Conservation (phyloP, 2,797 vertebrate genomes). For the Apogon talboti region DNA sequence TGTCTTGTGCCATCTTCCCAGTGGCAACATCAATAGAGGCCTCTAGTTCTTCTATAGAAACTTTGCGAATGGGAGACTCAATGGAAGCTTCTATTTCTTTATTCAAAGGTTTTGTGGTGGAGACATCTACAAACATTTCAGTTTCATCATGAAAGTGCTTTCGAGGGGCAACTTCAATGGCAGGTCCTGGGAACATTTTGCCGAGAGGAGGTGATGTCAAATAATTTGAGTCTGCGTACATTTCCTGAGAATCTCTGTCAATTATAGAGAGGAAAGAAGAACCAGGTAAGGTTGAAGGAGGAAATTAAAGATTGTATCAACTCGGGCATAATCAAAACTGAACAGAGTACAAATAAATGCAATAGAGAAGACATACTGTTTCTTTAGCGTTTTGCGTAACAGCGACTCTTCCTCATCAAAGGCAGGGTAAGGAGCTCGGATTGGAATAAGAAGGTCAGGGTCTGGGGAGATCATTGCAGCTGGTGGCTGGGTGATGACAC, state of each 20-base stretch:
- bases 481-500: conserved; percentile 82
- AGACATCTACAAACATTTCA: conserved; percentile 63
- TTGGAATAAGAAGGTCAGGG: conserved; percentile 94
- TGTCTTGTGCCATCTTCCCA: conserved; percentile 65
- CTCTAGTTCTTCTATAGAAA: conserved; percentile 85
- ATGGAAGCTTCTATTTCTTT: conserved; percentile 65
- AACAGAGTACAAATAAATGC: background rate
- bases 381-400: conserved; percentile 89
- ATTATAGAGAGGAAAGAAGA: conserved; percentile 31
- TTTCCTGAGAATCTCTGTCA: conserved; percentile 90
- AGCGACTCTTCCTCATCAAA: conserved; percentile 90
- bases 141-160: conserved; percentile 70
- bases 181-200: conserved; percentile 84
- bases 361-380: conserved; percentile 85
- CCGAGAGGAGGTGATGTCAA: conserved; percentile 82
- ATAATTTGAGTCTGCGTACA: conserved; percentile 89
- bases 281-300: background rate
- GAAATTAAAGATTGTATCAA: conserved; percentile 7
- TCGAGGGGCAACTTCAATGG: conserved; percentile 69
- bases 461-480: conserved; percentile 87
- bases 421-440: conserved; percentile 87
- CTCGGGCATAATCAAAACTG: background rate
- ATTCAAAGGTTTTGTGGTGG: conserved; percentile 56
- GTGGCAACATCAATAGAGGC: conserved; percentile 44
- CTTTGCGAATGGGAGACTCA: conserved; percentile 84